Conservation (phyloP, 2,888 invertebrate species). For the Patella pellucida region DNA sequence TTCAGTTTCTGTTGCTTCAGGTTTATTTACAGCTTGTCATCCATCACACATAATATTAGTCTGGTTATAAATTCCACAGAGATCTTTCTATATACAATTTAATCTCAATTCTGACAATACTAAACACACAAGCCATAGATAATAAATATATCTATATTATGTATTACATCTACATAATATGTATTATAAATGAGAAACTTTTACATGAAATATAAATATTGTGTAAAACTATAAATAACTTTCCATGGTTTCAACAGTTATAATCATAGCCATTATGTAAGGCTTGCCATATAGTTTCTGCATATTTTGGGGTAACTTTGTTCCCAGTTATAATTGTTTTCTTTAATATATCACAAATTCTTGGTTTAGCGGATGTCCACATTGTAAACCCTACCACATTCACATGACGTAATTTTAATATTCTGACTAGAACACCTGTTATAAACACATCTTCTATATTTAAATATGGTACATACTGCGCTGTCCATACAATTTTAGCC, state of each 20-base stretch:
- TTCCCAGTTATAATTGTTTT: not conserved
- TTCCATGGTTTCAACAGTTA: not conserved
- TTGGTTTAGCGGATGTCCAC: not conserved
- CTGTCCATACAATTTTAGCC: not conserved
- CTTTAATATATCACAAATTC: constrained; percentile 1
- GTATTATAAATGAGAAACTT: no score
- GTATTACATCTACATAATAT: no score
- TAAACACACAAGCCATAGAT: no score
- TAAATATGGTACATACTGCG: not conserved
- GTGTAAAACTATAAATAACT: no score
- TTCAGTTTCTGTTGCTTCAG: no score
- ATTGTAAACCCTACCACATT: not conserved
- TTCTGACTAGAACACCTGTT: not conserved
- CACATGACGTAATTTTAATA: not conserved
- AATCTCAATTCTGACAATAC: no score
- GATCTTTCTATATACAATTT: no score
- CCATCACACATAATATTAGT: no score
- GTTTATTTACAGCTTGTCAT: no score
- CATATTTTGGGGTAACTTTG: not conserved
- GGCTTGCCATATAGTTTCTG: not conserved
- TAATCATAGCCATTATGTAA: not conserved
- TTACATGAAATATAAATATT: no score
- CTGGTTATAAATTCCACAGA: no score
- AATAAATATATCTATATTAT: no score
- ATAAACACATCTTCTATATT: constrained; percentile 2